Conservation (phyloP, 2,888 invertebrate genomes). For the Orgyia antiqua region DNA sequence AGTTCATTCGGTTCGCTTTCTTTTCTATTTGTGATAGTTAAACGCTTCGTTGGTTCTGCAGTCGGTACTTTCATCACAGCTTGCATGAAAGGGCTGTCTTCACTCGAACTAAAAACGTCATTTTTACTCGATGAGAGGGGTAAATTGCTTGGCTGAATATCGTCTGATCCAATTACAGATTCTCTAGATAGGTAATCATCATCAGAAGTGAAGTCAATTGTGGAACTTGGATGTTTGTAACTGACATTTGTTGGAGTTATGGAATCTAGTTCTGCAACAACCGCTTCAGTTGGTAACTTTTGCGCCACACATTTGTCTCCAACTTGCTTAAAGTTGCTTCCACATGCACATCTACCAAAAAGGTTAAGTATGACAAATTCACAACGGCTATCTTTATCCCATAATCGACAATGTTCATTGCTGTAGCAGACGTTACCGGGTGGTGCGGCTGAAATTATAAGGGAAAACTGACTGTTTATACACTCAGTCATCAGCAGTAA, state of each 20-base stretch:
- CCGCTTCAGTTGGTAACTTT: slow-evolving; percentile 57
- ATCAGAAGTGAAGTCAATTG: slow-evolving; percentile 27
- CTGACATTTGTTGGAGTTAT: slow-evolving; percentile 23
- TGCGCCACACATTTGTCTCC: slow-evolving; percentile 80
- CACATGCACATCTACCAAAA: slow-evolving; percentile 92
- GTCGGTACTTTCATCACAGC: slow-evolving; percentile 62
- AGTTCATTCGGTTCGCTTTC: slow-evolving; percentile 63
- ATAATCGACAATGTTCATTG: slow-evolving; percentile 91
- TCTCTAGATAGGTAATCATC: slow-evolving; percentile 35
- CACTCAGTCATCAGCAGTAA: slow-evolving; percentile 40
- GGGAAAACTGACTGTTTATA: slow-evolving; percentile 24
- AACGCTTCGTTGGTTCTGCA: slow-evolving; percentile 49
- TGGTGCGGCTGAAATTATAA: slow-evolving; percentile 83
- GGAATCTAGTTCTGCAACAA: slow-evolving; percentile 58
- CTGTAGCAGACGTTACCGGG: slow-evolving; percentile 93
- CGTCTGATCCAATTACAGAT: slow-evolving; percentile 35
- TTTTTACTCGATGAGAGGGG: slow-evolving; percentile 56
- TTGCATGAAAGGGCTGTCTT: slow-evolving; percentile 65
- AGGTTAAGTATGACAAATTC: slow-evolving; percentile 93
- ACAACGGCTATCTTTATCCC: slow-evolving; percentile 90
- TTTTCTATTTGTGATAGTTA: slow-evolving; percentile 54
- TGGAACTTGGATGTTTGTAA: slow-evolving; percentile 35
- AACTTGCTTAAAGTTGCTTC: slow-evolving; percentile 80
- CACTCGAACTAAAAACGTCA: slow-evolving; percentile 57
- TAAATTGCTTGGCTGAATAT: slow-evolving; percentile 52